Conservation (phyloP, 2,113 vertebrate species). For the Vicugna pacos region DNA sequence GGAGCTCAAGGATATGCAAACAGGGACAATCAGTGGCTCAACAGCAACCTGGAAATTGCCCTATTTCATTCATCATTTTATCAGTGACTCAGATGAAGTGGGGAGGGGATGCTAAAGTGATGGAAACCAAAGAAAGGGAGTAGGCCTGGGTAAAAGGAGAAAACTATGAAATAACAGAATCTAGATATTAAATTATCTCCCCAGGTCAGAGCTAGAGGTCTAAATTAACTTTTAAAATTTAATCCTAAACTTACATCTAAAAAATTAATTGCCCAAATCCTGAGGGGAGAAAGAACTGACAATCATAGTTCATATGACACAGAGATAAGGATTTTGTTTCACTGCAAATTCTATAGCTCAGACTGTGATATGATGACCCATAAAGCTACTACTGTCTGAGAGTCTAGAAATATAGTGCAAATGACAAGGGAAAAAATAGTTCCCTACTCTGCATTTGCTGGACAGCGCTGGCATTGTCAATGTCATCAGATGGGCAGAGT, state of each 20-base stretch:
- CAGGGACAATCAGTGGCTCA: neutral
- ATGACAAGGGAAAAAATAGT: neutral
- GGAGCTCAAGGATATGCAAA: neutral
- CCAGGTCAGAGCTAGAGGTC: neutral
- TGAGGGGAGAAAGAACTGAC: neutral
- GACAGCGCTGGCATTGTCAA: neutral
- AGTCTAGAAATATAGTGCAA: neutral
- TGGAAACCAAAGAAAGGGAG: neutral
- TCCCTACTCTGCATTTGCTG: neutral
- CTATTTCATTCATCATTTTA: neutral
- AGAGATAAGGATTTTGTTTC: neutral
- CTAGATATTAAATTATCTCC: neutral
- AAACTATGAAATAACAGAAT: constrained; percentile 23
- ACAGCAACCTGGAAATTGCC: neutral
- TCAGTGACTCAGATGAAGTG: neutral
- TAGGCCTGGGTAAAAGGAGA: neutral
- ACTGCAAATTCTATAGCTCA: neutral
- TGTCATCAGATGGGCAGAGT: neutral
- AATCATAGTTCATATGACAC: neutral
- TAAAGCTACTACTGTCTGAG: neutral
- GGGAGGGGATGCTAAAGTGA: neutral
- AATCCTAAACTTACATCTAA: neutral
- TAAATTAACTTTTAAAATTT: constrained; percentile 28
- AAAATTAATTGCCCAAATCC: neutral
- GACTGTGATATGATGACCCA: neutral